These are phyloP conservation scores for Saimiri boliviensis DNA, from an alignment of 2,113 vertebrate genomes.

Conservation along the genomic window DNA sequence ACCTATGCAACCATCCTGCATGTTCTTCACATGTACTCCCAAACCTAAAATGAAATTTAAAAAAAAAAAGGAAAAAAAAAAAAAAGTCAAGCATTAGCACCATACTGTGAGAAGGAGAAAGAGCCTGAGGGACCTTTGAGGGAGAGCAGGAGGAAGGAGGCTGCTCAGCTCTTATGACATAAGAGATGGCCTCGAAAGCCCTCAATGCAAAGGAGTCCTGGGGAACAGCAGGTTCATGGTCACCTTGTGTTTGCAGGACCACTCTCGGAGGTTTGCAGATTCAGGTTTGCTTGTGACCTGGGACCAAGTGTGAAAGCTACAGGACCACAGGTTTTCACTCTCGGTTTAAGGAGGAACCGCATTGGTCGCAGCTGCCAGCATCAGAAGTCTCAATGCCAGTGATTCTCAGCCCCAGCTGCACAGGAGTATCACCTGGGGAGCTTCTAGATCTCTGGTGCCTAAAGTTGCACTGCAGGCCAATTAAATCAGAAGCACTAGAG, in stretches of 20 bases:
- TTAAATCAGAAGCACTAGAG: background rate
- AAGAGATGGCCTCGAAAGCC: background rate
- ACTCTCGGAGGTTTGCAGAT: background rate
- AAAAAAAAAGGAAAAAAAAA: too few relatives aligned
- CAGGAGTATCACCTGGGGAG: background rate
- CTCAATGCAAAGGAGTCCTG: background rate
- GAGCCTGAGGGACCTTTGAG: too few relatives aligned
- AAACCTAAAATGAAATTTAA: too few relatives aligned
- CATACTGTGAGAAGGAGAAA: background rate
- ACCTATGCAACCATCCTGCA: too few relatives aligned
- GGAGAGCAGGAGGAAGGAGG: too few relatives aligned
- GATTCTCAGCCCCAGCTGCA: background rate
- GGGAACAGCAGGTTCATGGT: background rate
- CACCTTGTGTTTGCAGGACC: background rate
- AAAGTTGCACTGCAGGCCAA: background rate
- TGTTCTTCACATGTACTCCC: too few relatives aligned
- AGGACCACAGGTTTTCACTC: background rate
- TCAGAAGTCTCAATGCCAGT: background rate
- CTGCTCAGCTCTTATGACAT: fast-evolving
- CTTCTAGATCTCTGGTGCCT: background rate
- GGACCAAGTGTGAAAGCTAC: background rate
- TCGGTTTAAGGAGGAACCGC: background rate
- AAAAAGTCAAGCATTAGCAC: background rate
- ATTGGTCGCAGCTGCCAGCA: background rate
- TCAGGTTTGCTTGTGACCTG: background rate